Evolutionary conservation across 2,888 invertebrate species (phyloP).

Genomic region (Drymonia ruficornis): DNA sequence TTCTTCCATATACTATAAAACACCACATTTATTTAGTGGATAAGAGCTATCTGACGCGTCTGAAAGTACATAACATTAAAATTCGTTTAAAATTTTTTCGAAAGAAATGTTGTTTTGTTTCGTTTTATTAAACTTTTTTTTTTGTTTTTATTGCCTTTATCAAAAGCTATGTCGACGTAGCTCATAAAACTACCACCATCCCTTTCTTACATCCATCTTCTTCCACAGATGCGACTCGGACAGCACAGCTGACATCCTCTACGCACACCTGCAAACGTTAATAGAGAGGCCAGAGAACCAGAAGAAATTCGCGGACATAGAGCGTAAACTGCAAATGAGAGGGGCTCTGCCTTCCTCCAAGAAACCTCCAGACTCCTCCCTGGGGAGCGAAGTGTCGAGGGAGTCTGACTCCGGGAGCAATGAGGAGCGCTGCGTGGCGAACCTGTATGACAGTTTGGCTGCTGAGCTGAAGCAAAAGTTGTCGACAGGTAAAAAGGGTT

Average conservation of each 20-base stretch:
- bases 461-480: conserved; percentile 92
- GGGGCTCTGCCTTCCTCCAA: conserved; percentile 85
- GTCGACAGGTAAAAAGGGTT: conserved; percentile 82
- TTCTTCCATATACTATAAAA: too few species aligned
- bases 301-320: conserved; percentile 93
- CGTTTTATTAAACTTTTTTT: not conserved
- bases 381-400: conserved; percentile 90
- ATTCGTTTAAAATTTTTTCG: too few species aligned
- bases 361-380: conserved; percentile 89
- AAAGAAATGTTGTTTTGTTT: too few species aligned
- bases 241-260: conserved; percentile 95
- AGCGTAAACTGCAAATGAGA: conserved; percentile 82
- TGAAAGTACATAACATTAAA: too few species aligned
- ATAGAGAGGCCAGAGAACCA: conserved; percentile 93
- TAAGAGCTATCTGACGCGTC: too few species aligned
- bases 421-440: conserved; percentile 89
- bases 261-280: conserved; percentile 92
- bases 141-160: not conserved
- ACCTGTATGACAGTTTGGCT: conserved; percentile 95
- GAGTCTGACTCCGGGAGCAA: conserved; percentile 89
- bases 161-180: not conserved
- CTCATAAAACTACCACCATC: not conserved
- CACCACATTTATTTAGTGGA: too few species aligned
- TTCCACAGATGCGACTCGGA: conserved; percentile 92
- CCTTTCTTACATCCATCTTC: not conserved